Base-by-base conservation (phyloP, 2,797 vertebrate genomes). In the Rousettus madagascariensis region DNA sequence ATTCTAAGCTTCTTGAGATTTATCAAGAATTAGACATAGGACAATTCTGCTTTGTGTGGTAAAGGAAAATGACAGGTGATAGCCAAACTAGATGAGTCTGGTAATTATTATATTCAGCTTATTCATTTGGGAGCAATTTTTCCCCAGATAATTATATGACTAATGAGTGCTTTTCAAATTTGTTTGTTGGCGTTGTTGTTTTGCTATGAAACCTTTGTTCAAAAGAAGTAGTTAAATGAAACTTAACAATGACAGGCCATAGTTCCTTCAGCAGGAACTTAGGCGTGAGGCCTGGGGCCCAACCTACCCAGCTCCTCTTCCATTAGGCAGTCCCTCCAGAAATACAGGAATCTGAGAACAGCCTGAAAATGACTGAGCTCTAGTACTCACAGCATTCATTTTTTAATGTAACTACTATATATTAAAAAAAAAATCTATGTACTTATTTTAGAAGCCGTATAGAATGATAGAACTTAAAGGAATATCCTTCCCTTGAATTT, bases 1-100 rank as follows among this genome's bases (percentile, higher is more conserved):
- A 90, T 38, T 51, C 1, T 7, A 80, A 92, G 41, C 5, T 53
- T 83, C 86, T 77, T n/a, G 53, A 92, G 26, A 68, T n/a, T 30
- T 69, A 86, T 46, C 17, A 26, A 79, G 43, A 28, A n/a, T 78
- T 75, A 90, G 59, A 91, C 90, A 69, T 6, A 24, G n/a, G 68
- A 51, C 10, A 51, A 38, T 82, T 68, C 22, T 68, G 51, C 43
- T 69, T 36, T 61, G 36, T 85, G 12, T 87, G 63, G 63, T 91
- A 30, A 74, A 95, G 68, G 22, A 66, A 84, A 68, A 68, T 36
- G 61, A 43, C 17, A 53, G 15, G n/a, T 83, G 26, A 83, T 30
- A 83, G 15, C 8, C 20, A 86, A 46, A 51, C 16, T 10, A 24
- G 5, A 63, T 20, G 0, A 41, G 71, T 57, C 28, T 33, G 2